Evolutionary conservation across 2,797 vertebrate species (phyloP).

Genomic region (Coregonus sp.): DNA sequence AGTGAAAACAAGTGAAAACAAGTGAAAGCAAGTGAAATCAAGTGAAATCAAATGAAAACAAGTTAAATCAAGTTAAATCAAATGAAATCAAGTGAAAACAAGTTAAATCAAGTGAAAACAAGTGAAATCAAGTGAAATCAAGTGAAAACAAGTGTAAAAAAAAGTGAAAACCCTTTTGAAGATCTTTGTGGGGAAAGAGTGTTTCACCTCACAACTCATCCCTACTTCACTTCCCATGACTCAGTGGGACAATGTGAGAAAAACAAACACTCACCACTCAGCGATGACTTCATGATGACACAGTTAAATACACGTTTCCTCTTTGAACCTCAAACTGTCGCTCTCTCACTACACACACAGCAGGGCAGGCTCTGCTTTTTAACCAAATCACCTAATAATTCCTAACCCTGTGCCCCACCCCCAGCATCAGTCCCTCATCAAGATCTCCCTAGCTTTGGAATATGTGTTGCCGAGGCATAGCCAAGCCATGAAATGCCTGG

Average conservation of each 20-base stretch:
- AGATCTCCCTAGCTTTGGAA: background rate
- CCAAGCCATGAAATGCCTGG: slow-evolving; percentile 62
- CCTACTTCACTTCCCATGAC: slow-evolving; percentile 63
- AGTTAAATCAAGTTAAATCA: too few species aligned
- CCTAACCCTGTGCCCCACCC: slow-evolving; percentile 50
- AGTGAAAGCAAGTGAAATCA: too few species aligned
- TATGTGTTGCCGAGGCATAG: background rate
- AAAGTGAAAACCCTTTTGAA: too few species aligned
- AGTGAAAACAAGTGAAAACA: too few species aligned
- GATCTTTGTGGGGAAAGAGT: slow-evolving; percentile 1
- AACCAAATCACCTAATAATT: slow-evolving; percentile 57
- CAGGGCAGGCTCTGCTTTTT: slow-evolving; percentile 63
- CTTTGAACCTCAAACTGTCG: slow-evolving; percentile 36
- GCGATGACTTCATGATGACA: slow-evolving; percentile 25
- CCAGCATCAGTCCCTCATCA: background rate
- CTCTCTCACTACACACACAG: slow-evolving; percentile 3
- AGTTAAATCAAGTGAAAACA: too few species aligned
- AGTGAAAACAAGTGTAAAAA: too few species aligned
- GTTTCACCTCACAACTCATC: slow-evolving; percentile 39
- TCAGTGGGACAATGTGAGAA: slow-evolving; percentile 61
- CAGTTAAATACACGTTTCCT: slow-evolving; percentile 52
- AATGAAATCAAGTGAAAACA: too few species aligned
- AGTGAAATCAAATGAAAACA: too few species aligned
- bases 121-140: too few species aligned
- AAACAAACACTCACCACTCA: slow-evolving; percentile 35